A percentile compares a stretch with the other conserved stretches of the same genome.
These are phyloP conservation scores for Coptodon bakossiorum DNA, from an alignment of 2,113 vertebrate genomes.

Conservation along the genomic window DNA sequence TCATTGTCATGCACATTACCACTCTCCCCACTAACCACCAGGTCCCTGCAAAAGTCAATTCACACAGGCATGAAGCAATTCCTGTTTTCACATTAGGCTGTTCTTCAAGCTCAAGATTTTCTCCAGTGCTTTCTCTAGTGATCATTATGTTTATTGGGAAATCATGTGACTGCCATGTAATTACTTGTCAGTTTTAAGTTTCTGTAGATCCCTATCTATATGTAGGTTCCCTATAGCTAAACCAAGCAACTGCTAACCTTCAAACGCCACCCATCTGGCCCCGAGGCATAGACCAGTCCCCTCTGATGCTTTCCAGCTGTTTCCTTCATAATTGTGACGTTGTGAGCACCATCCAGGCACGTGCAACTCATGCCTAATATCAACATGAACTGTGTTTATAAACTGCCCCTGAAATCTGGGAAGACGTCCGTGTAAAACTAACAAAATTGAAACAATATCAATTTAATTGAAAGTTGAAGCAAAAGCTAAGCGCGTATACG, in stretches of 20 bases:
- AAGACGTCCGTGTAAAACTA: neutral
- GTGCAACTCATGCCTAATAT: conserved; percentile 9
- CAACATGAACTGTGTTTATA: conserved; percentile 10
- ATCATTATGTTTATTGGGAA: neutral
- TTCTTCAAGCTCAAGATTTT: neutral
- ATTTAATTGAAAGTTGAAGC: neutral
- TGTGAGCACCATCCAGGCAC: neutral
- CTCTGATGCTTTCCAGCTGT: conserved; percentile 34
- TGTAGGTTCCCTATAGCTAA: neutral
- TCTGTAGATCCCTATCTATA: neutral
- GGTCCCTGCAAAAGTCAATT: neutral
- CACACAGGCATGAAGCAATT: neutral
- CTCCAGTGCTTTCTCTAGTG: neutral
- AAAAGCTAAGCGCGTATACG: neutral
- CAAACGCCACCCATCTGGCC: neutral
- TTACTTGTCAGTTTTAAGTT: neutral
- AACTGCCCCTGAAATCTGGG: neutral
- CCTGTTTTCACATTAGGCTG: neutral
- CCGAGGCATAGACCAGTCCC: neutral
- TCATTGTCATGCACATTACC: neutral
- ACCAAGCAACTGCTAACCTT: neutral
- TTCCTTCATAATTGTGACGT: conserved; percentile 30
- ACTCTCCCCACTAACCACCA: neutral
- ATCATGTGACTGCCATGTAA: neutral
- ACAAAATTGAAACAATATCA: neutral